Conservation (phyloP, 2,888 invertebrate species). For the Spicauda simplicius region DNA sequence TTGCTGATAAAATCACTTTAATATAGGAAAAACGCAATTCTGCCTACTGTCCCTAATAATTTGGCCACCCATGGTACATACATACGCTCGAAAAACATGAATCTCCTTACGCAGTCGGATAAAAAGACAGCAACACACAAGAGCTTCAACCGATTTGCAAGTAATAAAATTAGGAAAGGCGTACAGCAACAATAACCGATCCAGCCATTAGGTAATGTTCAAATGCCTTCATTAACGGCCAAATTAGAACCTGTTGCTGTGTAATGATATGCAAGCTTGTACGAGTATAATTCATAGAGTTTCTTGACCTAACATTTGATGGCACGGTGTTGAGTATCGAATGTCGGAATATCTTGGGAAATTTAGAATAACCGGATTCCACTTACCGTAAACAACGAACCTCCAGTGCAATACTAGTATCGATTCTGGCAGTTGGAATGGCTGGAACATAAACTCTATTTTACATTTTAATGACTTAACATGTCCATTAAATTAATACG, state of each 20-base stretch:
- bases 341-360: slow-evolving; percentile 40
- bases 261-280: slow-evolving; percentile 60
- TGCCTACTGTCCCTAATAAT: no score
- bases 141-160: no score
- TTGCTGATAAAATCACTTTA: no score
- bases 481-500: neutral
- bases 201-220: slow-evolving; percentile 1
- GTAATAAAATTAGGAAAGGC: no score
- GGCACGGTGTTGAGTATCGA: slow-evolving; percentile 37
- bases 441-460: slow-evolving; percentile 12
- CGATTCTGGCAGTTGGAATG: slow-evolving; percentile 2
- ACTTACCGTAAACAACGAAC: slow-evolving; percentile 26
- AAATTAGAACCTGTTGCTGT: slow-evolving; percentile 53
- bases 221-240: slow-evolving; percentile 39
- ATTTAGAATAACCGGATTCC: slow-evolving; percentile 34
- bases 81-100: no score
- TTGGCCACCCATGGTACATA: no score
- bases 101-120: no score
- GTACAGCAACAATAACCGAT: no score
- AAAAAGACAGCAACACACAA: no score
- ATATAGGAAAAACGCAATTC: no score
- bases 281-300: slow-evolving; percentile 46
- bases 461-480: slow-evolving; percentile 20
- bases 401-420: slow-evolving; percentile 23
- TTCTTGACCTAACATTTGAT: slow-evolving; percentile 58